Percentiles rank a stretch among this genome's conserved stretches.
phyloP scores from a whole-genome alignment of 2,888 invertebrate species.

The Phlogophora meticulosa region DNA sequence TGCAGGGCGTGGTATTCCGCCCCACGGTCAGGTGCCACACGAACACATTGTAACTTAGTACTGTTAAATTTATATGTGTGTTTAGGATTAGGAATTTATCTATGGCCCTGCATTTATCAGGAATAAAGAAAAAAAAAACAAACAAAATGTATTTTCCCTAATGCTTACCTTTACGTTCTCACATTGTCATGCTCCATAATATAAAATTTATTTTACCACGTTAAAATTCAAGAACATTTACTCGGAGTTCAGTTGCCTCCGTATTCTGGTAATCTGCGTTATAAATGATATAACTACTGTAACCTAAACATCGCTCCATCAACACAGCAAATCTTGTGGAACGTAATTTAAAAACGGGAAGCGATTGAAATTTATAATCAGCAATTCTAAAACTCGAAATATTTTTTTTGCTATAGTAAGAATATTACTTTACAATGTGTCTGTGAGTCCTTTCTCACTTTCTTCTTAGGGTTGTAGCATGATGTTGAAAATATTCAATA shows the following conservation, averaged over 20 bases:
- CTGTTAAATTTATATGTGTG: no score
- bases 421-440: no score
- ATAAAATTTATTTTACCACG: conserved; percentile 24
- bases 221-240: conserved; percentile 55
- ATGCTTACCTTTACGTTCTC: background rate
- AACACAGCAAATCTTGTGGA: conserved; percentile 64
- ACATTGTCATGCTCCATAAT: conserved; percentile 17
- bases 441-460: no score
- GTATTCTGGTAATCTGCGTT: conserved; percentile 66
- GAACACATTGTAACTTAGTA: no score
- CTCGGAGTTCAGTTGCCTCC: conserved; percentile 52
- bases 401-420: no score
- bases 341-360: conserved; percentile 43
- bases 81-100: no score
- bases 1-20: no score
- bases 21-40: no score
- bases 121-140: no score
- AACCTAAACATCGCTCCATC: conserved; percentile 71
- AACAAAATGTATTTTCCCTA: background rate
- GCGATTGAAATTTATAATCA: conserved; percentile 38
- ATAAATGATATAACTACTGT: conserved; percentile 68
- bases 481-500: no score
- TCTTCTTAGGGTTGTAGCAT: no score
- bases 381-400: background rate
- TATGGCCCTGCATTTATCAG: no score